phyloP scores from a whole-genome alignment of 2,888 invertebrate species.

The Salpingus planirostris region DNA sequence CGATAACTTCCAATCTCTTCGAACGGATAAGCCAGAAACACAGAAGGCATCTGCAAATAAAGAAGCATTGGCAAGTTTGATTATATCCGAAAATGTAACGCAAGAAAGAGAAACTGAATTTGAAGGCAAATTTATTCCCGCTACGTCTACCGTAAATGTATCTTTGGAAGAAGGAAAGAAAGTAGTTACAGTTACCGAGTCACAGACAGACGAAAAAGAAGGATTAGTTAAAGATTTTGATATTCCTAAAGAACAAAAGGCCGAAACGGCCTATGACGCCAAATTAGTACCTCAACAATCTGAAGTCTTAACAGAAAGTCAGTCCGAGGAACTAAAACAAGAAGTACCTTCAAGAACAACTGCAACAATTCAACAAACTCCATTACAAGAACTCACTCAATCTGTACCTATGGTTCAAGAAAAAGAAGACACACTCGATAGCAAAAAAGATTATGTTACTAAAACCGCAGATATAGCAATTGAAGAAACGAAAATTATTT shows the following conservation, averaged over 20 bases:
- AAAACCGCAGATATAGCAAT: constrained; percentile 40
- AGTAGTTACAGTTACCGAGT: constrained; percentile 39
- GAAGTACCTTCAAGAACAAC: constrained; percentile 12
- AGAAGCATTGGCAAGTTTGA: constrained; percentile 42
- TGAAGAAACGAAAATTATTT: constrained; percentile 39
- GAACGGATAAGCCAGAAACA: constrained; percentile 25
- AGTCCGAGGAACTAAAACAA: constrained; percentile 13
- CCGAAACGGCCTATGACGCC: constrained; percentile 34
- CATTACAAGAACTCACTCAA: constrained; percentile 31
- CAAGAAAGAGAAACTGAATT: constrained; percentile 47
- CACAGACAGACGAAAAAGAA: constrained; percentile 34
- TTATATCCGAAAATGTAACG: constrained; percentile 41
- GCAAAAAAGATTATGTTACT: constrained; percentile 15
- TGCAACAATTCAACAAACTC: constrained; percentile 31
- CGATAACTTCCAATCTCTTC: constrained; percentile 24
- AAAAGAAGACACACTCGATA: constrained; percentile 27
- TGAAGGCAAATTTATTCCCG: constrained; percentile 42
- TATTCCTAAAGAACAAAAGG: constrained; percentile 31
- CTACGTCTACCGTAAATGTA: constrained; percentile 42
- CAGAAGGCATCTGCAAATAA: constrained; percentile 37
- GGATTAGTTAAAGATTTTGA: constrained; percentile 23
- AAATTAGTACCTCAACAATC: constrained; percentile 40
- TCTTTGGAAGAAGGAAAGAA: constrained; percentile 44
- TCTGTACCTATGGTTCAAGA: constrained; percentile 33
- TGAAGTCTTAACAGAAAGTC: constrained; percentile 13